phyloP scores from a whole-genome alignment of 2,797 vertebrate species.

The Myiothlypis chrysogaster region DNA sequence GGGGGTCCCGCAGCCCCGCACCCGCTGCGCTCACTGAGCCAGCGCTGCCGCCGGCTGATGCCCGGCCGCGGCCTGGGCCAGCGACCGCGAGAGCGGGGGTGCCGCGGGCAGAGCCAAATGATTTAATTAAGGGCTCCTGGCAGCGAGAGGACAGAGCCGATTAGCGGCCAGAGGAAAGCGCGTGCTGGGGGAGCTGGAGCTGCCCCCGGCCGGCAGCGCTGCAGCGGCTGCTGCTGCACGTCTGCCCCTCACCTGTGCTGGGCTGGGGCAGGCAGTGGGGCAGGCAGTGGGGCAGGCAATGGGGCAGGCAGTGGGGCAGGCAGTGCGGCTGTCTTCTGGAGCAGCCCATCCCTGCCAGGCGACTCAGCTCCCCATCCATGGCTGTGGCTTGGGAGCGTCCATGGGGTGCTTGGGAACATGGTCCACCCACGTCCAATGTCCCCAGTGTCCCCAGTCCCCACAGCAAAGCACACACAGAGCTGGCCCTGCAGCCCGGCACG shows the following conservation, averaged over 20 bases:
- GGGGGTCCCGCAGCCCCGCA: not conserved
- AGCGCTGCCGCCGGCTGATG: not conserved
- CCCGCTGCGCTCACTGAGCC: rapidly evolving
- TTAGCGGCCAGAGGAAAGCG: not conserved
- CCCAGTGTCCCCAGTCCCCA: not conserved
- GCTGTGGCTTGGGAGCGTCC: not conserved
- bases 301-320: not conserved
- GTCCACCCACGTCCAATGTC: rapidly evolving
- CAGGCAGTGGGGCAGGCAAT: not conserved
- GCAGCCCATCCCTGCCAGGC: not conserved
- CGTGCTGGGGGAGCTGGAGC: not conserved
- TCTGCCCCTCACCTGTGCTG: not conserved
- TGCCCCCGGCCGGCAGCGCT: not conserved
- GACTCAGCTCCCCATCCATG: not conserved
- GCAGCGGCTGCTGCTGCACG: not conserved
- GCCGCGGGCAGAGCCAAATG: constrained; percentile 43
- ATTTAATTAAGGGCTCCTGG: constrained; percentile 55
- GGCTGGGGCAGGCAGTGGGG: too few species aligned
- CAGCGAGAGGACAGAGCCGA: constrained; percentile 28
- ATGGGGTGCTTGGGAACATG: rapidly evolving
- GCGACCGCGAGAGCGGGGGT: not conserved
- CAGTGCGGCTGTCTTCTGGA: not conserved
- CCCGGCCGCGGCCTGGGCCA: not conserved
- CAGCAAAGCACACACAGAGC: not conserved
- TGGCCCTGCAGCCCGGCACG: not conserved